Percentiles rank a stretch among this genome's conserved stretches.
phyloP scores from a whole-genome alignment of 1,140 invertebrate species.

The Latrodectus geometricus region DNA sequence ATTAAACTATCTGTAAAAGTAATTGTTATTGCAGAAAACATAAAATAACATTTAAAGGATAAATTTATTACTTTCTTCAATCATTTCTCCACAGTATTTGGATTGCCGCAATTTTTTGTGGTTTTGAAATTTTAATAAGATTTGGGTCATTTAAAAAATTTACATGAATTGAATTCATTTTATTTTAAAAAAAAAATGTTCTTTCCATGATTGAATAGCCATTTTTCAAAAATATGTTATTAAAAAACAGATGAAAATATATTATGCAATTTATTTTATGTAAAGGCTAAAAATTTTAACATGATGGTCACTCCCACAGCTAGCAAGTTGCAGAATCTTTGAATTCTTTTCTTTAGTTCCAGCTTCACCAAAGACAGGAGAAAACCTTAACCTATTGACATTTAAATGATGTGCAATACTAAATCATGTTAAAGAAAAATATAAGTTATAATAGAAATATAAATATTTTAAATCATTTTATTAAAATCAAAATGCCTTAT shows the following conservation, averaged over 20 bases:
- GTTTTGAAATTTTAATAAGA: too few species aligned
- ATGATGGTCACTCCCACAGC: conserved; percentile 78
- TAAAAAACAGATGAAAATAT: background rate
- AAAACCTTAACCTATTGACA: conserved; percentile 81
- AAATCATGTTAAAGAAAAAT: conserved; percentile 66
- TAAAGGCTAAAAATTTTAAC: conserved; percentile 68
- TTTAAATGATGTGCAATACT: conserved; percentile 83
- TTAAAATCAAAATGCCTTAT: background rate
- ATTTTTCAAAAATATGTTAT: background rate
- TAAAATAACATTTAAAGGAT: too few species aligned
- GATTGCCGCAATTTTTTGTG: too few species aligned
- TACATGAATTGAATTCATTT: too few species aligned
- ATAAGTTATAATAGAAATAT: background rate
- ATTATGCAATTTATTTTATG: background rate
- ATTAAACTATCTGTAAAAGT: too few species aligned
- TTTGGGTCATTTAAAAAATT: too few species aligned
- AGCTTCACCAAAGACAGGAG: conserved; percentile 69
- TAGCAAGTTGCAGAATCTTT: conserved; percentile 76
- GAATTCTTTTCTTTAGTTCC: conserved; percentile 62
- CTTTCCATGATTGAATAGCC: too few species aligned
- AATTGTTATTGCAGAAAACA: too few species aligned
- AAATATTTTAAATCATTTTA: conserved; percentile 13
- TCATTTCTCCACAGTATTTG: too few species aligned
- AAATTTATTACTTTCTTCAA: too few species aligned
- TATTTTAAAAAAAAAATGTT: too few species aligned